A percentile compares a stretch with the other conserved stretches of the same genome.
Conservation (phyloP, 35 echinoderm and acorn worm species). For the Apostichopus japonicus region DNA sequence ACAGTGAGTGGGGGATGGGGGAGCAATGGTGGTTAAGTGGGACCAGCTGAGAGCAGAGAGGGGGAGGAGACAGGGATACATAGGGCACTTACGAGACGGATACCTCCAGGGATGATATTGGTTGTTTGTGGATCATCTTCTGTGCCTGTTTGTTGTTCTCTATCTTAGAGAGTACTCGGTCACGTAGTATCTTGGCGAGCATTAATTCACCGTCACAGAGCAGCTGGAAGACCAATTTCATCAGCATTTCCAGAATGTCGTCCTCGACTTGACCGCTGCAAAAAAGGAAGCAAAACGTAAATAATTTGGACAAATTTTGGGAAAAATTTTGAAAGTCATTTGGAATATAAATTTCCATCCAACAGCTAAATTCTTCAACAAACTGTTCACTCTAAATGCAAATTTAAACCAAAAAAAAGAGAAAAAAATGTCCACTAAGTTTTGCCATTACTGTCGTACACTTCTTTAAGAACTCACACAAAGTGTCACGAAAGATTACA, state of each 20-base stretch:
- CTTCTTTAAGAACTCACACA: too few relatives aligned
- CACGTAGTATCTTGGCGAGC: conserved; percentile 89
- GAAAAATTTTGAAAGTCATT: not conserved
- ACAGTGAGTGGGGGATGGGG: not conserved
- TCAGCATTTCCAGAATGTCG: conserved; percentile 92
- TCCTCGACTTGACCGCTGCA: conserved; percentile 89
- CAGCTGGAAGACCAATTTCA: conserved; percentile 96
- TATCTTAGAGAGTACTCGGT: conserved; percentile 87
- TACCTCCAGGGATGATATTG: conserved; percentile 68
- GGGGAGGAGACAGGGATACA: not conserved
- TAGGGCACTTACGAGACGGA: conserved; percentile 73
- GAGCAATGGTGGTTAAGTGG: not conserved
- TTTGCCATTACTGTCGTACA: too few relatives aligned
- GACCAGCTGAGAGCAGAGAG: not conserved
- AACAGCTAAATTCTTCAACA: not conserved
- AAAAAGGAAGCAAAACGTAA: not conserved
- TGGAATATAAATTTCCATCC: not conserved
- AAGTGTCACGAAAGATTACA: too few relatives aligned
- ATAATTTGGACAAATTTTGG: not conserved
- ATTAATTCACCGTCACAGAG: conserved; percentile 93
- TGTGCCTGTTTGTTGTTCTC: conserved; percentile 84
- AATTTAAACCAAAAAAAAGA: not conserved
- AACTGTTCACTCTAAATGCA: not conserved
- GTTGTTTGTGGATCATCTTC: conserved; percentile 62
- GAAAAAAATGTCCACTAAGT: too few relatives aligned